These are phyloP conservation scores for Ophraella communa DNA, from an alignment of 2,888 invertebrate genomes.

Conservation along the genomic window DNA sequence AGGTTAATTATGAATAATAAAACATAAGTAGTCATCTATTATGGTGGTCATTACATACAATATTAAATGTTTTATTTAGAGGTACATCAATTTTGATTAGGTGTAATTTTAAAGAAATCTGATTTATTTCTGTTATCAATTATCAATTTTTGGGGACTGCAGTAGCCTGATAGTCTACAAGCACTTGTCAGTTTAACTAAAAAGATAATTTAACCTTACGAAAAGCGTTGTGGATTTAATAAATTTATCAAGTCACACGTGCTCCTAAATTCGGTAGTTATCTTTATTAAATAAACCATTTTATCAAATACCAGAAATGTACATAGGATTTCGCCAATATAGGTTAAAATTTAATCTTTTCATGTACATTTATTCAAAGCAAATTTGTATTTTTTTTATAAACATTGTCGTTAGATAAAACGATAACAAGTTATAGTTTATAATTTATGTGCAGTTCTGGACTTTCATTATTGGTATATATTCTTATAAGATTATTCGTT, in stretches of 20 bases:
- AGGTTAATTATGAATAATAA: too few relatives aligned
- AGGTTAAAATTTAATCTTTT: constrained; percentile 10
- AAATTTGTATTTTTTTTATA: background rate
- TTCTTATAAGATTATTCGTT: too few relatives aligned
- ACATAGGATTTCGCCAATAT: constrained; percentile 11
- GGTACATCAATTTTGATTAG: too few relatives aligned
- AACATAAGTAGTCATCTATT: too few relatives aligned
- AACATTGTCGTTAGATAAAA: background rate
- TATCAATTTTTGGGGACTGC: background rate
- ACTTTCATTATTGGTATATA: too few relatives aligned
- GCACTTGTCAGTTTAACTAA: background rate
- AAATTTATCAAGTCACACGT: constrained; percentile 4
- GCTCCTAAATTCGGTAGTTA: constrained; percentile 6
- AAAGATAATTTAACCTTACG: background rate
- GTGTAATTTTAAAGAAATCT: too few relatives aligned
- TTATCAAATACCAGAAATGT: constrained; percentile 6
- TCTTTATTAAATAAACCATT: constrained; percentile 16
- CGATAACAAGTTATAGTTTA: background rate
- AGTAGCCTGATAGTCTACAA: background rate
- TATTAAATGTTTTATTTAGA: too few relatives aligned
- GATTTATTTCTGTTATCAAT: too few relatives aligned
- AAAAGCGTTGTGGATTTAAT: background rate
- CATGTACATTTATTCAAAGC: background rate
- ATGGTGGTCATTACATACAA: too few relatives aligned
- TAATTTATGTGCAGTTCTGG: too few relatives aligned